A percentile compares a stretch with the other conserved stretches of the same genome.
These are phyloP conservation scores for Enoplosus armatus DNA, from an alignment of 2,797 vertebrate genomes.

Conservation along the genomic window DNA sequence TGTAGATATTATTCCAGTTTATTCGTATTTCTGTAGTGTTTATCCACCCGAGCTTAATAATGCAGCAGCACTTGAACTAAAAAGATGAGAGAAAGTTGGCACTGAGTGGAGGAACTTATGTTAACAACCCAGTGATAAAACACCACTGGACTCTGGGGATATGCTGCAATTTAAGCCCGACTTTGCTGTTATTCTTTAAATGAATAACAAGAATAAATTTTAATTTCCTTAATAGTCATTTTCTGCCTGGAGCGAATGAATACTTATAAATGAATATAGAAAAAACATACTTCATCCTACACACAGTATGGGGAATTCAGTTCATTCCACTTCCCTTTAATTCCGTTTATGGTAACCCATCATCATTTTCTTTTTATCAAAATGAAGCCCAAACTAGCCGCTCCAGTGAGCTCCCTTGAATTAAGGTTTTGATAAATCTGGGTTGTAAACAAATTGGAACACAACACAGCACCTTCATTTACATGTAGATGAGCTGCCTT, in stretches of 20 bases:
- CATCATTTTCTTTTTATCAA: constrained; percentile 38
- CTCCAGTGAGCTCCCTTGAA: constrained; percentile 14
- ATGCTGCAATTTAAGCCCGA: constrained; percentile 13
- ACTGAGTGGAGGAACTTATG: constrained; percentile 49
- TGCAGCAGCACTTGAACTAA: constrained; percentile 46
- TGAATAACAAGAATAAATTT: constrained; percentile 22
- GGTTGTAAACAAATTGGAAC: constrained; percentile 46
- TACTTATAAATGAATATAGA: constrained; percentile 13
- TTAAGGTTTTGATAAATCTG: constrained; percentile 50
- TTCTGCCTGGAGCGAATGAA: constrained; percentile 30
- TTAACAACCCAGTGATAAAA: constrained; percentile 31
- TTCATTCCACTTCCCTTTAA: constrained; percentile 27
- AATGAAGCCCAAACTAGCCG: constrained; percentile 19
- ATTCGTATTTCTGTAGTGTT: constrained; percentile 34
- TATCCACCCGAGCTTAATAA: constrained; percentile 30
- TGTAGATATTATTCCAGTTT: constrained; percentile 12
- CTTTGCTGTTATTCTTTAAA: not conserved
- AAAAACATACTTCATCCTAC: constrained; percentile 33
- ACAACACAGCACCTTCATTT: constrained; percentile 35
- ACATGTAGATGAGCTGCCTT: constrained; percentile 60
- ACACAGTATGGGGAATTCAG: not conserved
- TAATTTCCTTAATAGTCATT: constrained; percentile 13
- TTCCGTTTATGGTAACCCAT: constrained; percentile 31
- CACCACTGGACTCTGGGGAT: constrained; percentile 22
- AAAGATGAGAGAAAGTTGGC: constrained; percentile 59